Evolutionary conservation across 2,797 vertebrate genomes (phyloP).

Genomic region (Helostoma temminkii): DNA sequence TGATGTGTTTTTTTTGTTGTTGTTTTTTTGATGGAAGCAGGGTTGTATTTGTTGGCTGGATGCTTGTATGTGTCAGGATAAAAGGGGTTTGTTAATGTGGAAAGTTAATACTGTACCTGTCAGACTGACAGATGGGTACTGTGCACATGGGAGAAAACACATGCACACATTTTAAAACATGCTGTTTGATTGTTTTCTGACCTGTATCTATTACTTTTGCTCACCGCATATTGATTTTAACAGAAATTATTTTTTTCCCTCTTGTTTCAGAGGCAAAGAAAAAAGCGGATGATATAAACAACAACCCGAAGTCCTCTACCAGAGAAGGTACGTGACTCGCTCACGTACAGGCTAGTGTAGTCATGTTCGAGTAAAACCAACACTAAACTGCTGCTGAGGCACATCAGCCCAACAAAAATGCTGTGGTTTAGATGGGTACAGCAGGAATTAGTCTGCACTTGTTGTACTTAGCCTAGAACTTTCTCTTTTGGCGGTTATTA

Average conservation of each 20-base stretch:
- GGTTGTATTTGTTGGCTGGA: conserved; percentile 24
- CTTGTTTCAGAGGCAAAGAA: conserved; percentile 71
- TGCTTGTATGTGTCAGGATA: conserved; percentile 14
- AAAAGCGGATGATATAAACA: conserved; percentile 78
- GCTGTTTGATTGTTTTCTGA: conserved; percentile 2
- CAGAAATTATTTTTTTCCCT: neutral
- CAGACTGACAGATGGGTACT: neutral
- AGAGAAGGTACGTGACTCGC: conserved; percentile 76
- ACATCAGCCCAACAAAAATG: conserved; percentile 43
- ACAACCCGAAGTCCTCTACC: conserved; percentile 65
- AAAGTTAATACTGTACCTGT: conserved; percentile 36
- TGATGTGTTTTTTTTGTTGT: conserved; percentile 20
- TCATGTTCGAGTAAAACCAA: conserved; percentile 36
- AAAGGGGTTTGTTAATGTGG: conserved; percentile 41
- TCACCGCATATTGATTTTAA: neutral
- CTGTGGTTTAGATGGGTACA: conserved; percentile 44
- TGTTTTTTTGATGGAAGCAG: neutral
- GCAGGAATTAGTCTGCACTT: conserved; percentile 59
- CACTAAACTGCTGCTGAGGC: conserved; percentile 39
- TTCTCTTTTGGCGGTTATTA: conserved; percentile 23
- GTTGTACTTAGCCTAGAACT: conserved; percentile 41
- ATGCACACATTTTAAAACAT: conserved; percentile 7
- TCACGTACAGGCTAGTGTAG: conserved; percentile 7
- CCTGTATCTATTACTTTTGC: neutral
- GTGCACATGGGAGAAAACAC: neutral